A percentile compares a stretch with the other conserved stretches of the same genome.
Evolutionary conservation across 2,888 invertebrate species (phyloP).

Genomic region (Tridacna gigas): DNA sequence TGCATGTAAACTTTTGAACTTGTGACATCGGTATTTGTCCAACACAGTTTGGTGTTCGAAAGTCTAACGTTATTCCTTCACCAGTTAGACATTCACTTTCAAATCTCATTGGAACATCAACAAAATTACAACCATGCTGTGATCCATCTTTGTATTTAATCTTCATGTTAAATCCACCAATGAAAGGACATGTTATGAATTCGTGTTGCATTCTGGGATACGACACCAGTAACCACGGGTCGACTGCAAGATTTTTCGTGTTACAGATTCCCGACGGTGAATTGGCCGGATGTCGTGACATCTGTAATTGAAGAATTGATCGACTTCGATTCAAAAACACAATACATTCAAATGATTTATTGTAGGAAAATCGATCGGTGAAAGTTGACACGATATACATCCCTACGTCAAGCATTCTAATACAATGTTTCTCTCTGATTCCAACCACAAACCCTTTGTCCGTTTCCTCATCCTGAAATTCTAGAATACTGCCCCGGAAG

Average conservation of each 20-base stretch:
- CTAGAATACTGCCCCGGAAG: conserved; percentile 51
- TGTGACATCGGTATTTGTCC: conserved; percentile 68
- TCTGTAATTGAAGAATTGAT: conserved; percentile 69
- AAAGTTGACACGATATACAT: conserved; percentile 41
- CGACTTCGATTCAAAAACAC: conserved; percentile 57
- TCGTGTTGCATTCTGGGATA: conserved; percentile 62
- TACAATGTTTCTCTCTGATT: conserved; percentile 40
- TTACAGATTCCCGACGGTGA: conserved; percentile 65
- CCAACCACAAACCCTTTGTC: conserved; percentile 32
- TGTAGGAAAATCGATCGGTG: conserved; percentile 13
- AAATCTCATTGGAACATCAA: conserved; percentile 78
- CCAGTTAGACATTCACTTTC: conserved; percentile 80
- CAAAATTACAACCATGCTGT: conserved; percentile 76
- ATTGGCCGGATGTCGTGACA: conserved; percentile 56
- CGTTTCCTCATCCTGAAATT: conserved; percentile 51
- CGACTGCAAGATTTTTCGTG: conserved; percentile 59
- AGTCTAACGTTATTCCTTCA: conserved; percentile 77
- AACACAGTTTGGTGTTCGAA: conserved; percentile 71
- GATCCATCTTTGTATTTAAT: conserved; percentile 62
- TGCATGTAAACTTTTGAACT: conserved; percentile 69
- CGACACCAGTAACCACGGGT: conserved; percentile 76
- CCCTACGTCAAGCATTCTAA: conserved; percentile 40
- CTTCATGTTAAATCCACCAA: conserved; percentile 80
- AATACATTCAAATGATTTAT: conserved; percentile 51
- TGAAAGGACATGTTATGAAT: conserved; percentile 73